Base-by-base conservation (phyloP, 2,113 vertebrate species). In the Dissostichus mawsoni region DNA sequence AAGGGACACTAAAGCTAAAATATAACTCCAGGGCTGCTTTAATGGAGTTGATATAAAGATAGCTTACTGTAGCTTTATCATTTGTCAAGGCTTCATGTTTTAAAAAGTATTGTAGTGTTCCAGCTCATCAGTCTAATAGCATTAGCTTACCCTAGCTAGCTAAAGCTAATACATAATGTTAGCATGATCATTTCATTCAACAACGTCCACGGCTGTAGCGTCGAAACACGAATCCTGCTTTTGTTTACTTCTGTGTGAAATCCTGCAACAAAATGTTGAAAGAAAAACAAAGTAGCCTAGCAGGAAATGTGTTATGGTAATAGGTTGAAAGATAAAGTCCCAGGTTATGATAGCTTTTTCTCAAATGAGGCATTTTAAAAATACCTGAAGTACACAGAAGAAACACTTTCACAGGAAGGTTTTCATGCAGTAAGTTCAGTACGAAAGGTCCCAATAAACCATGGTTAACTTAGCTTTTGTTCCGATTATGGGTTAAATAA, bases 271-370 rank as follows among this genome's bases (percentile, higher is more conserved):
- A 41, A 41, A 41, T 8, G 17, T 16, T 69, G 52, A 57, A 29
- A 33, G 52, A 80, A 76, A 79, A 69, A 44, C 81, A 59, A 73
- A 71, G n/a, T 62, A 67, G 65, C 36, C 36, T n/a, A 52, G 62
- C 20, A 6, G n/a, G 11, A 69, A 56, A 76, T 56, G 29, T 47
- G 53, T 58, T 17, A 53, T 20, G 16, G 52, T 41, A 47, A 29
- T 29, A 82, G 33, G 50, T 20, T 20, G 10, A 71, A 62, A 76
- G 61, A 62, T 47, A n/a, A 77, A 62, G 44, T 61, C 6, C 5
- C 3, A 29, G 2, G 10, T 58, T 5, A 59, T 23, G 4, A 55
- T 7, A 18, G 44, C 41, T 41, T 69, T 14, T 57, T 44, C 33
- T 66, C 3, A 48, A 36, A 29, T 45, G 13, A 13, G 69, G 77